These are phyloP conservation scores for Athalia rosae DNA, from an alignment of 2,888 invertebrate species.

Conservation along the genomic window DNA sequence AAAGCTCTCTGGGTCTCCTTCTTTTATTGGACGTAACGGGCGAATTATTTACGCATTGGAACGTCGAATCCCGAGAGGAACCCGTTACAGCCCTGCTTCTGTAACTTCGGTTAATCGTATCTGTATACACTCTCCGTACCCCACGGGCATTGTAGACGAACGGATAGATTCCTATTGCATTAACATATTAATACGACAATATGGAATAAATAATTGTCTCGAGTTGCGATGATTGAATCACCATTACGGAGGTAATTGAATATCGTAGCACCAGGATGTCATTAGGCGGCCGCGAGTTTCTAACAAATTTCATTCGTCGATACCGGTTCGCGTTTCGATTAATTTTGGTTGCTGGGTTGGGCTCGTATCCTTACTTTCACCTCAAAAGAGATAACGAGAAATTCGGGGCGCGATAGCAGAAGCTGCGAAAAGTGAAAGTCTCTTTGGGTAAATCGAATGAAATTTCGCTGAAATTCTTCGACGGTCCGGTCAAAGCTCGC, in stretches of 20 bases:
- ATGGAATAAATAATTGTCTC: too few relatives aligned
- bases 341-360: background rate
- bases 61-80: slow-evolving; percentile 14
- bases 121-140: background rate
- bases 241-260: background rate
- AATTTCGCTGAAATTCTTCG: too few relatives aligned
- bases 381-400: too few relatives aligned
- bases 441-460: too few relatives aligned
- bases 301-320: slow-evolving; percentile 10
- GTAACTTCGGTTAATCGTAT: slow-evolving; percentile 30
- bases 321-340: background rate
- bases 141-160: background rate
- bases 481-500: too few relatives aligned
- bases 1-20: too few relatives aligned
- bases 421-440: too few relatives aligned
- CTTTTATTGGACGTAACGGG: too few relatives aligned
- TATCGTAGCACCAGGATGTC: background rate
- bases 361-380: too few relatives aligned
- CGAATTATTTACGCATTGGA: slow-evolving; percentile 27
- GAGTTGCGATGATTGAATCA: too few relatives aligned
- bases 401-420: too few relatives aligned
- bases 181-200: background rate
- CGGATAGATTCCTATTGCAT: background rate
- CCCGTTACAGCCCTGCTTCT: background rate
- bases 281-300: background rate